phyloP scores from a whole-genome alignment of 2,797 vertebrate species.

The Threskiornis aethiopicus region DNA sequence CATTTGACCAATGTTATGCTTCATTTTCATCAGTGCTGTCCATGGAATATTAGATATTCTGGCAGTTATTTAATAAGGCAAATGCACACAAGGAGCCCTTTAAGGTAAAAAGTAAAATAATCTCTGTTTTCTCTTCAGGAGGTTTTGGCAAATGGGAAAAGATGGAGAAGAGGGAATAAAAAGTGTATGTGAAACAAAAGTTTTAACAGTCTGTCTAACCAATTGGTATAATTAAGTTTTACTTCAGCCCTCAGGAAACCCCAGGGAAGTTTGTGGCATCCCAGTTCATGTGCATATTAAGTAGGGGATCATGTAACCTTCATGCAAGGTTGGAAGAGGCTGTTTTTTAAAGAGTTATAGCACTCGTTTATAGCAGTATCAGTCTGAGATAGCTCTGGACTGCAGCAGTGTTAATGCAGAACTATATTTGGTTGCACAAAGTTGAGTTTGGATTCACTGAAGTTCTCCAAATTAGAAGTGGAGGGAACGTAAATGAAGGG shows the following conservation, averaged over 20 bases:
- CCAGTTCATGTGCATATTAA: slow-evolving; percentile 63
- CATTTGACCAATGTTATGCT: slow-evolving; percentile 55
- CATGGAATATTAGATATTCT: slow-evolving; percentile 64
- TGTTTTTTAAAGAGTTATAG: neutral
- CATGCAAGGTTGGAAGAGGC: neutral
- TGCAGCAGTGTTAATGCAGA: neutral
- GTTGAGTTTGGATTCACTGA: neutral
- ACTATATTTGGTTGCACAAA: neutral
- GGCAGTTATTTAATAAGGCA: slow-evolving; percentile 64
- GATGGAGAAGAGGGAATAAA: slow-evolving; percentile 44
- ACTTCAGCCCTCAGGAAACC: slow-evolving; percentile 56
- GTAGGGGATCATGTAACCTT: slow-evolving; percentile 64
- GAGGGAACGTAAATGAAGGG: neutral
- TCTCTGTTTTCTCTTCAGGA: slow-evolving; percentile 70
- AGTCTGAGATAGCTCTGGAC: neutral
- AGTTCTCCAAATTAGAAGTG: neutral
- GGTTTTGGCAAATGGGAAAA: slow-evolving; percentile 60
- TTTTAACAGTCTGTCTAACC: slow-evolving; percentile 49
- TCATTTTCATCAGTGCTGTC: slow-evolving; percentile 58
- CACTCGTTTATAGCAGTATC: neutral
- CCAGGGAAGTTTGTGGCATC: slow-evolving; percentile 59
- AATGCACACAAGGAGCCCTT: slow-evolving; percentile 61
- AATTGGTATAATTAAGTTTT: slow-evolving; percentile 65
- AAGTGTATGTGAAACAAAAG: slow-evolving; percentile 56
- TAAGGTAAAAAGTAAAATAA: slow-evolving; percentile 70